Evolutionary conservation across 2,888 invertebrate species (phyloP).

Genomic region (Drosophila austrosaltans): DNA sequence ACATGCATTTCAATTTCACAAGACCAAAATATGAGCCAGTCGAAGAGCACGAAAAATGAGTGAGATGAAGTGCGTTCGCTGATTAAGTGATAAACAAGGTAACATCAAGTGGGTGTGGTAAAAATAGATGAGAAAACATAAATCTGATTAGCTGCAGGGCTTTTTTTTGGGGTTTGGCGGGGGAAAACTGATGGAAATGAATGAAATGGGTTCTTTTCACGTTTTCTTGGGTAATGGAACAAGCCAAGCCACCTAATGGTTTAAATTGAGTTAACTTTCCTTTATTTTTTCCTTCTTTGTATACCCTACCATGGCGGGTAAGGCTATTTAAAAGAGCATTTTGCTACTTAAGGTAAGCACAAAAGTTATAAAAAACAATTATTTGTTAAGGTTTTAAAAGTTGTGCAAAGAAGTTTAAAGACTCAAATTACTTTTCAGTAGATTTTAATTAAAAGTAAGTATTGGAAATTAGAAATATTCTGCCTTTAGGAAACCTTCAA

Average conservation of each 20-base stretch:
- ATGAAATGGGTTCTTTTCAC: conserved; percentile 54
- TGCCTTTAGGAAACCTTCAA: no score
- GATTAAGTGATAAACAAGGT: conserved; percentile 25
- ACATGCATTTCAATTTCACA: conserved; percentile 44
- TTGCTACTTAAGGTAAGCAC: no score
- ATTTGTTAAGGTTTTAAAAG: no score
- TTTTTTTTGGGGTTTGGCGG: background rate
- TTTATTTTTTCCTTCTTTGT: background rate
- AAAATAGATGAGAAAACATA: conserved; percentile 29
- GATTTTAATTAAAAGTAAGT: no score
- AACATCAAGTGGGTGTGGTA: conserved; percentile 25
- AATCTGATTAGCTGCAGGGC: conserved; percentile 61
- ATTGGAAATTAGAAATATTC: no score
- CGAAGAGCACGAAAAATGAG: background rate
- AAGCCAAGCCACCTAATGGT: conserved; percentile 48
- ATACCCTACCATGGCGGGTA: background rate
- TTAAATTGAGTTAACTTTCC: conserved; percentile 21
- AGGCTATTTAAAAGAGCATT: no score
- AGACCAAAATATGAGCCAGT: conserved; percentile 6
- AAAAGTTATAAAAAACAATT: no score
- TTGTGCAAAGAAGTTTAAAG: no score
- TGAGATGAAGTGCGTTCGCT: conserved; percentile 28
- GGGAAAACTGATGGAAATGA: conserved; percentile 3
- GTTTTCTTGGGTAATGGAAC: conserved; percentile 66
- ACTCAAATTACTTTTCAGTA: no score